These are phyloP conservation scores for Adela reaumurella DNA, from an alignment of 2,888 invertebrate genomes.

Conservation along the genomic window DNA sequence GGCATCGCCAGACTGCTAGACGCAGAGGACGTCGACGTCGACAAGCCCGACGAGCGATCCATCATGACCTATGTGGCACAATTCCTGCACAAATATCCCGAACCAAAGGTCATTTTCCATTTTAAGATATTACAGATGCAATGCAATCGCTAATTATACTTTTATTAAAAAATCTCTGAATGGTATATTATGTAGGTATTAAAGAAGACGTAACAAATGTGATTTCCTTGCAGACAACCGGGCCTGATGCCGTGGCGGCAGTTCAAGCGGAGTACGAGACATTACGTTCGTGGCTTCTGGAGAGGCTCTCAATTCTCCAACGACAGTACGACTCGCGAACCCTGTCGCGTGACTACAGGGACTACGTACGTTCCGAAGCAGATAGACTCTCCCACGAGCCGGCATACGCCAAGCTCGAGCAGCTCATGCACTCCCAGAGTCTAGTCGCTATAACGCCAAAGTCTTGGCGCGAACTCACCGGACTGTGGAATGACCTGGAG, in stretches of 20 bases:
- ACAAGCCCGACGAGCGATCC: conserved; percentile 94
- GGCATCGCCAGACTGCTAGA: conserved; percentile 90
- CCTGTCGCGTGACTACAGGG: conserved; percentile 75
- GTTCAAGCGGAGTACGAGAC: conserved; percentile 79
- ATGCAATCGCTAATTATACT: too few relatives aligned
- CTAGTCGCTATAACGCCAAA: conserved; percentile 78
- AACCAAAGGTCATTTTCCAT: conserved; percentile 75
- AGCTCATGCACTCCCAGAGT: conserved; percentile 76
- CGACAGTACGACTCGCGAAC: conserved; percentile 72
- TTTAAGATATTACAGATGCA: too few relatives aligned
- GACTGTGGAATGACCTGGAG: conserved; percentile 78
- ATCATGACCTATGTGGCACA: conserved; percentile 99
- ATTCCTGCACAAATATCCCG: conserved; percentile 92
- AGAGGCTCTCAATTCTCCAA: conserved; percentile 73
- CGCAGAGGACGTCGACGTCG: conserved; percentile 94
- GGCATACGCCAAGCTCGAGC: conserved; percentile 73
- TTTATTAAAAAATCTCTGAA: too few relatives aligned
- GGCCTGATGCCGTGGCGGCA: conserved; percentile 69
- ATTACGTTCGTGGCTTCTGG: conserved; percentile 77
- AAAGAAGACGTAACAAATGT: too few relatives aligned
- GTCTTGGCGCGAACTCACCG: conserved; percentile 80
- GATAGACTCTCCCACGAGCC: conserved; percentile 72
- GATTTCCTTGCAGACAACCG: conserved; percentile 51
- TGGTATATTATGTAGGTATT: too few relatives aligned
- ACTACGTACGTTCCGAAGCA: conserved; percentile 72